These are phyloP conservation scores for Tetrapedia diversipes DNA, from an alignment of 2,888 invertebrate genomes.

Conservation along the genomic window DNA sequence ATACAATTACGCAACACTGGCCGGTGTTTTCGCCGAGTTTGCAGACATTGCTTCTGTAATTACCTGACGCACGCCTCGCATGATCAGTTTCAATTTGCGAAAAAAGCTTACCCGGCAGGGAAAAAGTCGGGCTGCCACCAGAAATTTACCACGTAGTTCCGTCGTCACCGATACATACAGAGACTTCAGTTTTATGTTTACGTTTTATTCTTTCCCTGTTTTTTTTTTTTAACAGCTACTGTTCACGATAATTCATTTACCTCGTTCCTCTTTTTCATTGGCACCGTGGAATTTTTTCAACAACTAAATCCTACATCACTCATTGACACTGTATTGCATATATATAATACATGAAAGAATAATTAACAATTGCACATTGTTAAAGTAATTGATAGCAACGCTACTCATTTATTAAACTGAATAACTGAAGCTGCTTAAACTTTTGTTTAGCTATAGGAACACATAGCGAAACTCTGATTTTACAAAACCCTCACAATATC, in stretches of 20 bases:
- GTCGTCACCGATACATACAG: conserved; percentile 3
- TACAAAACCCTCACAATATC: too few species aligned
- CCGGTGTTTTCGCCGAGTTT: conserved; percentile 36
- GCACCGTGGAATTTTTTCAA: neutral
- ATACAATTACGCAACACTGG: conserved; percentile 30
- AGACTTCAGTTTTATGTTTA: neutral
- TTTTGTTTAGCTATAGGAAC: too few species aligned
- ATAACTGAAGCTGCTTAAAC: too few species aligned
- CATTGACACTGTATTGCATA: neutral
- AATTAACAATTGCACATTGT: too few species aligned
- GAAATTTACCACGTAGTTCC: conserved; percentile 47
- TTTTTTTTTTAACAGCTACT: conserved; percentile 7
- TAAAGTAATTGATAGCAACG: too few species aligned
- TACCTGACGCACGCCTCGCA: conserved; percentile 47
- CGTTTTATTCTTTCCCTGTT: neutral
- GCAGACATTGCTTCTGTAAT: conserved; percentile 45
- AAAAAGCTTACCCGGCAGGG: conserved; percentile 48
- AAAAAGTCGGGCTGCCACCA: conserved; percentile 31
- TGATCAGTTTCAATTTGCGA: conserved; percentile 60
- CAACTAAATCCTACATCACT: neutral
- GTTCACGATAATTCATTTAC: conserved; percentile 10
- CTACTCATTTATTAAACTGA: too few species aligned
- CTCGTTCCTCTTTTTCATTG: neutral
- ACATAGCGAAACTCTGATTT: too few species aligned
- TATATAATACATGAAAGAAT: too few species aligned